A percentile compares a stretch with the other conserved stretches of the same genome.
phyloP scores from a whole-genome alignment of 2,797 vertebrate genomes.

The Microctenopoma steveboyesi region DNA sequence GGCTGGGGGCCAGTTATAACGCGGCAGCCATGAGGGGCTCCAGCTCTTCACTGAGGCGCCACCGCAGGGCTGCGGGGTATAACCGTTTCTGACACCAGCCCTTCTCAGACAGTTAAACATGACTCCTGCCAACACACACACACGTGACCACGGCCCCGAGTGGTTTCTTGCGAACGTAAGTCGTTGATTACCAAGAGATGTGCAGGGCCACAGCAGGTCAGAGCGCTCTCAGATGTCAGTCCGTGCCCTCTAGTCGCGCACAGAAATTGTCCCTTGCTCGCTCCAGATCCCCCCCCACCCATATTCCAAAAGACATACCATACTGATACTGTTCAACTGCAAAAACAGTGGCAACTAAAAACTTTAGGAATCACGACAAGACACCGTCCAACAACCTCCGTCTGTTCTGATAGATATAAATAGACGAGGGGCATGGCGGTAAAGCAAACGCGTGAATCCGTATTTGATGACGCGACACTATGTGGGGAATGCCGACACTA shows the following conservation, averaged over 20 bases:
- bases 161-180: conserved; percentile 43
- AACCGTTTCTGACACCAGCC: conserved; percentile 64
- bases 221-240: conserved; percentile 51
- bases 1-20: conserved; percentile 31
- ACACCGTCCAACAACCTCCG: too few species aligned
- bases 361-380: background rate
- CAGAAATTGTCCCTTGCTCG: conserved; percentile 18
- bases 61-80: conserved; percentile 41
- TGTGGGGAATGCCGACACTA: conserved; percentile 9
- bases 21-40: conserved; percentile 3
- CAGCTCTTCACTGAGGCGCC: conserved; percentile 42
- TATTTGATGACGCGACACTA: conserved; percentile 7
- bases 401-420: too few species aligned
- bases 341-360: background rate
- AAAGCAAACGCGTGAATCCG: background rate
- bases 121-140: conserved; percentile 44
- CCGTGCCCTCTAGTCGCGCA: background rate
- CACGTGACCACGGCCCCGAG: conserved; percentile 31
- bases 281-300: background rate
- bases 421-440: background rate
- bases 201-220: conserved; percentile 46
- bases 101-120: conserved; percentile 58
- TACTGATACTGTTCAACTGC: background rate
- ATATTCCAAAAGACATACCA: background rate
- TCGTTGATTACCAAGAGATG: conserved; percentile 48